These are phyloP conservation scores for Hylaeus volcanicus DNA, from an alignment of 1,140 invertebrate genomes.

Conservation along the genomic window DNA sequence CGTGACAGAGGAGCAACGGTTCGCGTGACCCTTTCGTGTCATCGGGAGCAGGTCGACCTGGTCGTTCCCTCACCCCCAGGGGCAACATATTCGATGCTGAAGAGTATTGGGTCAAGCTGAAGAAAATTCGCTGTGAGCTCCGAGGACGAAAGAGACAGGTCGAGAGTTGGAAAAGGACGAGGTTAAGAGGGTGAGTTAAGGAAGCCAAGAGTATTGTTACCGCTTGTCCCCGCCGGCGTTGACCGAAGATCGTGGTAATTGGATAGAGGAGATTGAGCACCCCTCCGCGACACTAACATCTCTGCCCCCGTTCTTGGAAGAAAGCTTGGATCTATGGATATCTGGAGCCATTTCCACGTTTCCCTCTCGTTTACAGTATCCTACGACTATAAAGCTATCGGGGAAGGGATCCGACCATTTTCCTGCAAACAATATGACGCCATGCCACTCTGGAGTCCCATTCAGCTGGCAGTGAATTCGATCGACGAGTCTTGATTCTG, in stretches of 20 bases:
- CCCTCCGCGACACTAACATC: slow-evolving; percentile 25
- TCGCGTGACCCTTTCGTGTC: slow-evolving; percentile 39
- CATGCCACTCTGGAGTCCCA: too few relatives aligned
- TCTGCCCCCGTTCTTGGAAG: neutral
- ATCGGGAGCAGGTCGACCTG: neutral
- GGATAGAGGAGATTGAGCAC: slow-evolving; percentile 70
- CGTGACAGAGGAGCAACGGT: slow-evolving; percentile 5
- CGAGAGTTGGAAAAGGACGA: neutral
- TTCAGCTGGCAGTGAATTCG: too few relatives aligned
- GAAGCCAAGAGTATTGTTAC: slow-evolving; percentile 73
- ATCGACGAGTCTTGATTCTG: too few relatives aligned
- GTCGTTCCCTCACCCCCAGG: slow-evolving; percentile 36
- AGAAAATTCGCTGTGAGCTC: slow-evolving; percentile 16
- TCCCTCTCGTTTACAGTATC: slow-evolving; percentile 10
- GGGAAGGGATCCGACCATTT: slow-evolving; percentile 7
- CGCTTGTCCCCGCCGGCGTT: slow-evolving; percentile 71
- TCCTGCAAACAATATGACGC: neutral
- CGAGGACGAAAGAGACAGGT: neutral
- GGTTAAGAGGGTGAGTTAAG: slow-evolving; percentile 42
- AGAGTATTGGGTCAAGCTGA: slow-evolving; percentile 46
- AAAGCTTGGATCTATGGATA: slow-evolving; percentile 10
- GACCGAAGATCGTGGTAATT: slow-evolving; percentile 74
- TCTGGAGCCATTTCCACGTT: neutral
- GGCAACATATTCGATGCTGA: slow-evolving; percentile 30
- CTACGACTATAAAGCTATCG: slow-evolving; percentile 28